Evolutionary conservation across 2,888 invertebrate species (phyloP), one percentile per base, ranked within the genome.

Genomic region (Dione juno): DNA sequence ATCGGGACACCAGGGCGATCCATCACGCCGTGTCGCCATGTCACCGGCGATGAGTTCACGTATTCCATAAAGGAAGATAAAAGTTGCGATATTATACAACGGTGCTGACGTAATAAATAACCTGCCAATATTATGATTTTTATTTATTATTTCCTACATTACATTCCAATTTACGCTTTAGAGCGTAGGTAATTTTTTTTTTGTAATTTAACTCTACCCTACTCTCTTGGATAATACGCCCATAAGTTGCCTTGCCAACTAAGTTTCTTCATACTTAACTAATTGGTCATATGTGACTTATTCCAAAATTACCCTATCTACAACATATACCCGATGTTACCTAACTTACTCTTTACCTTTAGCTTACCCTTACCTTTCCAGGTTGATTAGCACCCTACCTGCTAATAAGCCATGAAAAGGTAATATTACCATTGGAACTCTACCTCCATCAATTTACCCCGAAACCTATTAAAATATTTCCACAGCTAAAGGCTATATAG

Each of bases 391-490:
- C 14, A 5, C 14, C 45, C 7, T 48, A 48, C 16, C 16, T 10
- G 48, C 10, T 37, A 16, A 54, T 54, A 54, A 54, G 10, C n/a
- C n/a, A 37, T 54, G 37, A 37, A 37, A 54, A 37, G 37, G 35
- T 16, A 54, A 3, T 54, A n/a, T 37, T 54, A 10, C 10, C 5
- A 5, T 10, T 54, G 3, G n/a, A 54, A 54, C 53, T 35, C 1
- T 9, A 37, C 53, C 53, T 11, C 35, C 35, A 64, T 64, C 48
- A 41, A 59, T 67, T 52, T 14, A 28, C 21, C 37, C 9, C 28
- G 13, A 41, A 59, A 52, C 9, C 50, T n/a, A 59, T 67, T 61
- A 52, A 52, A 61, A 61, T 67, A 52, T 67, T 28, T 61, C 50
- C 40, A 48, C 13, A 43, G 45, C 35, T 3, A n/a, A 16, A 57